Base-by-base conservation (phyloP, 35 echinoderm and acorn worm genomes). In the Apostichopus parvimensis region DNA sequence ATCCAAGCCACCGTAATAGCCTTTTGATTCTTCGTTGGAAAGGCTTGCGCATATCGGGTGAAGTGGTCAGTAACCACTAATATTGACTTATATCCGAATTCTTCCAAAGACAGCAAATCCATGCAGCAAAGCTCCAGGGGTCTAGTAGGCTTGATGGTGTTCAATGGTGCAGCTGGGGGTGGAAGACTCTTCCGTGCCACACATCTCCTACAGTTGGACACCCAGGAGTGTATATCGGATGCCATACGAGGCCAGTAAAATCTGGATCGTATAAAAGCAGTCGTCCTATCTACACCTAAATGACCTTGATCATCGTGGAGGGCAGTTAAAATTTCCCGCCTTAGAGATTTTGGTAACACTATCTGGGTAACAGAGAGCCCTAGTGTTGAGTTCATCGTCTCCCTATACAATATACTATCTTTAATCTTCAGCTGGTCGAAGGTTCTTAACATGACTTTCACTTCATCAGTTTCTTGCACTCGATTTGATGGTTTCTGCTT, bases 41-140 rank as follows among this genome's bases (percentile, higher is more conserved):
- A 93, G 0, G 94, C 94, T 61, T 95, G 94, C 15, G 92, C 87
- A 53, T 93, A 93, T 13, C 87, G 84, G 5, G 94, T 93, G 57
- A 89, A 95, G 72, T 93, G 91, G 80, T 93, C 94, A 0, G 94
- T 95, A 2, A 95, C 79, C 8, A 95, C 94, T 79, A 95, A 26
- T 8, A 95, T 94, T 0, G 93, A 90, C 57, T 94, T 82, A 20
- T 91, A 75, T 5, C 87, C 62, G 1, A 9, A 25, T 6, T 22
- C 65, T 77, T 90, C 66, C 56, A 90, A 90, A 5, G 87, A 90
- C 9, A 90, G 62, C 22, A 90, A 80, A 79, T 91, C 77, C 90
- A 91, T 91, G 55, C 90, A 91, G 11, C 18, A 22, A 62, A 91
- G 90, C 80, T 91, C 90, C 90, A 91, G 15, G 53, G 90, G 77